Conservation (phyloP, 2,113 vertebrate genomes). For the Procavia capensis region DNA sequence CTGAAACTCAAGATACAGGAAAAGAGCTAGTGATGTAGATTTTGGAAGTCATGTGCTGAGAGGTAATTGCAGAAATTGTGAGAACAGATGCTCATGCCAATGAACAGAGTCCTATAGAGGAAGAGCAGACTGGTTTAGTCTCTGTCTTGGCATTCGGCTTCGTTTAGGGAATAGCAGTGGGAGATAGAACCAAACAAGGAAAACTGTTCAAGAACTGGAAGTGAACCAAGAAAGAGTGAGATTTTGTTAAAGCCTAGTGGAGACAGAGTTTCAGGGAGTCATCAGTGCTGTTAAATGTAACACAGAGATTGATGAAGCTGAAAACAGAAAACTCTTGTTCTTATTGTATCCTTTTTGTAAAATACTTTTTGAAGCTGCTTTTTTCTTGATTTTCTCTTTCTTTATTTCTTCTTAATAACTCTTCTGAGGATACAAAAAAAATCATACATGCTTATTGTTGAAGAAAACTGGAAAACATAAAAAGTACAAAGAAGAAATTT, state of each 20-base stretch:
- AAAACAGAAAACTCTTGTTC: background rate
- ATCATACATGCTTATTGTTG: background rate
- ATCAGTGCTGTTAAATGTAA: background rate
- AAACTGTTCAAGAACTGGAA: background rate
- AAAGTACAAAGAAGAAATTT: background rate
- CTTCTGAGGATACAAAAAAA: constrained; percentile 19
- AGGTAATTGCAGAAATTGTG: background rate
- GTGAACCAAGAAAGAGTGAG: background rate
- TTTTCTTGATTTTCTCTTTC: constrained; percentile 15
- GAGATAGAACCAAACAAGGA: constrained; percentile 11
- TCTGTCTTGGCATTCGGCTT: background rate
- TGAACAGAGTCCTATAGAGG: background rate
- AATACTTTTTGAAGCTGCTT: constrained; percentile 23
- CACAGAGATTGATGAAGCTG: background rate
- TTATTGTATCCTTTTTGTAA: constrained; percentile 2
- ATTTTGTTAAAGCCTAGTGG: constrained; percentile 21
- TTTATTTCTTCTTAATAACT: constrained; percentile 7
- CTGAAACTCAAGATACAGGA: background rate
- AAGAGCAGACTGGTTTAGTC: background rate
- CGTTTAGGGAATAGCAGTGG: background rate
- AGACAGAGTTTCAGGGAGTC: background rate
- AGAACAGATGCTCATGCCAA: background rate
- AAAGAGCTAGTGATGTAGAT: background rate
- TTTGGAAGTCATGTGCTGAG: background rate
- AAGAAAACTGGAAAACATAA: constrained; percentile 41